phyloP scores from a whole-genome alignment of 1,140 invertebrate genomes.

The Campoletis sonorensis region DNA sequence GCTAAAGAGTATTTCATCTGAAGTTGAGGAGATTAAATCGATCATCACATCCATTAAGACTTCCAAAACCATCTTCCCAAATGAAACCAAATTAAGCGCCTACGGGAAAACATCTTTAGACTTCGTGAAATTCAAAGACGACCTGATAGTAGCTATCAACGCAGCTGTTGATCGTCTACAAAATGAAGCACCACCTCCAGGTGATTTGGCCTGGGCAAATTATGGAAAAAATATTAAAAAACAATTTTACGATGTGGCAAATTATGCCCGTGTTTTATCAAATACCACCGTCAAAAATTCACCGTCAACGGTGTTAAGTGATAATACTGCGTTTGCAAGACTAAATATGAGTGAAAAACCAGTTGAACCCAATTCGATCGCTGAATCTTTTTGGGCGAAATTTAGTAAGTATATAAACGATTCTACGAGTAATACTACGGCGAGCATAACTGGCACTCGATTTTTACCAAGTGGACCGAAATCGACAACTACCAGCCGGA shows the following conservation, averaged over 20 bases:
- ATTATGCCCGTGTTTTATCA: not conserved
- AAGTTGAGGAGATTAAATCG: constrained; percentile 42
- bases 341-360: not conserved
- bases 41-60: constrained; percentile 34
- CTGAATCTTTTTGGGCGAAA: not conserved
- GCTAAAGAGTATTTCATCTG: constrained; percentile 24
- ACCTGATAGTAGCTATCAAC: constrained; percentile 42
- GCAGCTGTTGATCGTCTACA: constrained; percentile 44
- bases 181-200: constrained; percentile 40
- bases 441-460: no score
- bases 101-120: not conserved
- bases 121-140: constrained; percentile 30
- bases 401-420: not conserved
- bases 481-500: not conserved
- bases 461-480: no score
- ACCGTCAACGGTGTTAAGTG: no score
- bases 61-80: not conserved
- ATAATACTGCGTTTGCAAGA: not conserved
- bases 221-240: constrained; percentile 40
- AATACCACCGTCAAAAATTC: no score
- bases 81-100: not conserved
- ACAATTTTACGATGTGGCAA: not conserved
- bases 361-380: not conserved
- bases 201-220: constrained; percentile 48
- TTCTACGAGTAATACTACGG: no score